Evolutionary conservation across 2,113 vertebrate species (phyloP), one percentile per base, ranked within the genome.

Genomic region (Tragelaphus strepsiceros): DNA sequence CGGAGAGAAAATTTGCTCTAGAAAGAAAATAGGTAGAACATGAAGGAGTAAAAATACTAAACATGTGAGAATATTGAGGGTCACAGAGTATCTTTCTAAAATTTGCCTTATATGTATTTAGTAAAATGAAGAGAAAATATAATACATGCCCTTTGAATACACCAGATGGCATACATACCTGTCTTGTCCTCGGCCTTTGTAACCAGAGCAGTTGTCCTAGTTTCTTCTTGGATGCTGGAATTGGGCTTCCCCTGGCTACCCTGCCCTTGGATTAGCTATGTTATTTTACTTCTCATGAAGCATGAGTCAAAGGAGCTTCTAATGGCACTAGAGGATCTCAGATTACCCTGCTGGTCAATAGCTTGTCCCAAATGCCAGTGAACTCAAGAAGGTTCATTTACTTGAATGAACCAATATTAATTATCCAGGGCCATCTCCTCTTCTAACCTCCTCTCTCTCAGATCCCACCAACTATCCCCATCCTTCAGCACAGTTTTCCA

Each of bases 141-240:
- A 24, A 15, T 0, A 7, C 15, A 53, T 54, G 21, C 39, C 21
- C 88, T 91, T 88, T 49, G 15, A 49, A 24, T 54, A 53, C 22
- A 28, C 11, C 5, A 17, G n/a, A 88, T 10, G 1, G 1, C 1
- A 19, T 67, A 1, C 6, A 5, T 67, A 1, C 8, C 32, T 7
- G 11, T 49, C 10, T 2, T 54, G n/a, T 2, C 67, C 13, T 26
- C 19, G 30, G 32, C 35, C 26, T 97, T n/a, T 88, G 49, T 51
- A 46, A 58, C 15, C 6, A 77, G 21, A 64, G 22, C 30, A n/a
- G 2, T 58, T 77, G 16, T 1, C 67, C 67, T 71, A 22, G 67
- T 71, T 71, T 39, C n/a, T 22, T 71, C 64, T 71, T 35, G 5
- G 67, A 71, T 71, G 19, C 67, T 22, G n/a, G 19, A 39, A 39